Conservation (phyloP, 2,888 invertebrate species). For the Lasioglossum figueresi region DNA sequence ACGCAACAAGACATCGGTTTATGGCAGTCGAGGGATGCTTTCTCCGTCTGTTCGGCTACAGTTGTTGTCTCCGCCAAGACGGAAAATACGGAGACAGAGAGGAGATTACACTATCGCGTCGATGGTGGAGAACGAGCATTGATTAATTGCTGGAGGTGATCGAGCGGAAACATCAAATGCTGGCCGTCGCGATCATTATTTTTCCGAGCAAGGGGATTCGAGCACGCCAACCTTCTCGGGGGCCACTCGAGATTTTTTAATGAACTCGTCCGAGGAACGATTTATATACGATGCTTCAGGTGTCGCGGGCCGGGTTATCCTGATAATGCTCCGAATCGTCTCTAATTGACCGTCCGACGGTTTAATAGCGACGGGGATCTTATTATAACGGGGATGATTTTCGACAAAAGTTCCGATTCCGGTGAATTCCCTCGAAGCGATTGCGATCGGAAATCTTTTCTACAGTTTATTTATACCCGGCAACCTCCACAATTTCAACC, state of each 20-base stretch:
- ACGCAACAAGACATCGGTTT: conserved; percentile 77
- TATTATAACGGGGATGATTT: conserved; percentile 13
- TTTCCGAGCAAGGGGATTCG: conserved; percentile 28
- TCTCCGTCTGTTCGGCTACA: conserved; percentile 36
- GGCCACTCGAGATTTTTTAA: conserved; percentile 25
- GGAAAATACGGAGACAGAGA: conserved; percentile 40
- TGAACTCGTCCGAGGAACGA: conserved; percentile 6
- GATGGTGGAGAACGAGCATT: conserved; percentile 54
- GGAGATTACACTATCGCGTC: conserved; percentile 45
- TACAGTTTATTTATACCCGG: conserved; percentile 10
- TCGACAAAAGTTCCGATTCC: conserved; percentile 9
- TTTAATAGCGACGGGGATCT: neutral
- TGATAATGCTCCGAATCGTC: conserved; percentile 22
- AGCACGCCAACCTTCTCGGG: conserved; percentile 9
- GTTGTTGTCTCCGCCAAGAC: conserved; percentile 25
- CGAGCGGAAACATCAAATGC: conserved; percentile 52
- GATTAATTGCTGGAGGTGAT: conserved; percentile 75
- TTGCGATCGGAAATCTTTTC: conserved; percentile 1
- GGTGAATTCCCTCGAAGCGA: neutral
- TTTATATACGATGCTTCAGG: conserved; percentile 24
- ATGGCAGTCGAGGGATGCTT: conserved; percentile 76
- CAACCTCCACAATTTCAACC: conserved; percentile 1
- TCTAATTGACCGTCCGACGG: conserved; percentile 39
- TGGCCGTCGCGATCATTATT: conserved; percentile 55
- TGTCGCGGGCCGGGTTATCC: conserved; percentile 23